A percentile compares a stretch with the other conserved stretches of the same genome.
These are phyloP conservation scores for Arrhamphus sclerolepis DNA, from an alignment of 2,797 vertebrate species.

Conservation along the genomic window DNA sequence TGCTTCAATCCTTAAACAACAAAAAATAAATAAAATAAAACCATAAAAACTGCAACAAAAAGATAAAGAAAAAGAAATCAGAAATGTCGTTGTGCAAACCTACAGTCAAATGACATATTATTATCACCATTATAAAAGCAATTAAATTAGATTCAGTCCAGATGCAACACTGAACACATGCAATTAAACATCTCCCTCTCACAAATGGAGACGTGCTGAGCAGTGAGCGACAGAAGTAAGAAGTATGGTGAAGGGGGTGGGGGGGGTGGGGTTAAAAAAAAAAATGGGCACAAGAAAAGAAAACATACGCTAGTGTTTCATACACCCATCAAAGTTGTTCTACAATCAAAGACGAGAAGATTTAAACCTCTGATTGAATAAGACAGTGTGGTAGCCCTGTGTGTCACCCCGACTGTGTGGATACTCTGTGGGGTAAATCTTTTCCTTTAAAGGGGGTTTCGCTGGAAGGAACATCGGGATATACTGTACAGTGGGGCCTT, in stretches of 20 bases:
- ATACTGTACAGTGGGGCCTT: constrained; percentile 54
- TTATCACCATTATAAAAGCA: constrained; percentile 72
- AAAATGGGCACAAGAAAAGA: constrained; percentile 47
- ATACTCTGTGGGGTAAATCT: constrained; percentile 54
- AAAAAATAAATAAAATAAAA: constrained; percentile 38
- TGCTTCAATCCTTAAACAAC: constrained; percentile 48
- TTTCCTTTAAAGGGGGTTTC: constrained; percentile 60
- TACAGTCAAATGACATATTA: constrained; percentile 70
- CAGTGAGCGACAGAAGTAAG: constrained; percentile 45
- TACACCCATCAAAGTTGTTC: constrained; percentile 49
- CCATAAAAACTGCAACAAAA: constrained; percentile 57
- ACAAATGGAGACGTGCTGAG: constrained; percentile 51
- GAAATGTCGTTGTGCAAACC: constrained; percentile 76
- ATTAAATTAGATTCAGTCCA: constrained; percentile 72
- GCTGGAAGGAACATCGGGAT: constrained; percentile 64
- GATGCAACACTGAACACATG: constrained; percentile 77
- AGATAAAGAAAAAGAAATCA: constrained; percentile 37
- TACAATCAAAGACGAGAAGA: constrained; percentile 69
- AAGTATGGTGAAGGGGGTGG: constrained; percentile 37
- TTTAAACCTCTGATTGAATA: constrained; percentile 68
- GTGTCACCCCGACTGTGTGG: constrained; percentile 51
- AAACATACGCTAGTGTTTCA: constrained; percentile 63
- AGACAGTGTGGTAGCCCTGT: constrained; percentile 73
- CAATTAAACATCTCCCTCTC: constrained; percentile 56
- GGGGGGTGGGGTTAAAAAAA: too few species aligned